Conservation (phyloP, 2,113 vertebrate species). For the Dromaius novaehollandiae region DNA sequence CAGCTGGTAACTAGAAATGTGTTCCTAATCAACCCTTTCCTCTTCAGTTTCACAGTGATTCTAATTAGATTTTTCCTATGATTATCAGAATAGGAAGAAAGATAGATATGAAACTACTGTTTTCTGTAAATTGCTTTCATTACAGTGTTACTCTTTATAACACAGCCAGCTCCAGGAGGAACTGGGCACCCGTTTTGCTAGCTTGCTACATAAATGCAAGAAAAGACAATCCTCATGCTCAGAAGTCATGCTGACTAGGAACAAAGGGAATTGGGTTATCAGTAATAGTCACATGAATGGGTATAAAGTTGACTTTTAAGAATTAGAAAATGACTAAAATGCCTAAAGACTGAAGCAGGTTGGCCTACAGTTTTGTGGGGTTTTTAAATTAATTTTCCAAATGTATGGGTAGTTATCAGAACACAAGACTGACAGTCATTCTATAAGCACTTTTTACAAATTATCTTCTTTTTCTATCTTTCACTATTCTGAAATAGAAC, state of each 20-base stretch:
- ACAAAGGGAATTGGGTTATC: background rate
- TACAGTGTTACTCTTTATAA: background rate
- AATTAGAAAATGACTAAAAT: background rate
- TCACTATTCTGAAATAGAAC: too few relatives aligned
- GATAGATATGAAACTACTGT: background rate
- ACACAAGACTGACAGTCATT: background rate
- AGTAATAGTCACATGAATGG: background rate
- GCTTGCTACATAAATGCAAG: background rate
- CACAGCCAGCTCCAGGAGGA: background rate
- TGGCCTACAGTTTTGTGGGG: too few relatives aligned
- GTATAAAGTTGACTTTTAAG: background rate
- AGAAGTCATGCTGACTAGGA: background rate
- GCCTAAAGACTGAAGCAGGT: background rate
- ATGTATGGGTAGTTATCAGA: background rate
- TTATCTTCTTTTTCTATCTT: too few relatives aligned
- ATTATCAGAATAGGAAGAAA: background rate
- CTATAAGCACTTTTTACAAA: too few relatives aligned
- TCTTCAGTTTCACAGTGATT: background rate
- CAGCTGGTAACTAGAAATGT: accelerated
- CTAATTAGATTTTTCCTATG: background rate
- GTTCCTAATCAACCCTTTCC: background rate
- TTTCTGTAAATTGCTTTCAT: background rate
- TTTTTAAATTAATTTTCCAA: too few relatives aligned
- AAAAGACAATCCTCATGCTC: background rate
- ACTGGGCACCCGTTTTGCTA: background rate